phyloP scores from a whole-genome alignment of 2,888 invertebrate species.

The Idaea aversata region DNA sequence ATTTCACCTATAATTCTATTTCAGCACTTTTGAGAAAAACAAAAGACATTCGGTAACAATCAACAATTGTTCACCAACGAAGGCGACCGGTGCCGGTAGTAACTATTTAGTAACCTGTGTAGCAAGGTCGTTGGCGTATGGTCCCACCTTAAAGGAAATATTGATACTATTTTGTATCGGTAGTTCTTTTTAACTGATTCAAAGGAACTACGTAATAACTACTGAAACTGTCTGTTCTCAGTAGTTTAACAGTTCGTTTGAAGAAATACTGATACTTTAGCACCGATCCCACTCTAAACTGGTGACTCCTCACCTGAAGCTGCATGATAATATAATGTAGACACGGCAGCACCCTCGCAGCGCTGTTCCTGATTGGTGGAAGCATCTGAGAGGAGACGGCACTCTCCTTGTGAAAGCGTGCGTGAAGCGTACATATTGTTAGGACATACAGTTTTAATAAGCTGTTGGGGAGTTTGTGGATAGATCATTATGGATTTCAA shows the following conservation, averaged over 20 bases:
- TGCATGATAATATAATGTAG: slow-evolving; percentile 73
- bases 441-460: background rate
- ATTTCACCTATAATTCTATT: too few species aligned
- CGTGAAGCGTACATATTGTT: slow-evolving; percentile 52
- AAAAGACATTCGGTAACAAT: too few species aligned
- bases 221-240: too few species aligned
- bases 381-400: slow-evolving; percentile 75
- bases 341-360: slow-evolving; percentile 65
- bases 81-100: too few species aligned
- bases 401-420: slow-evolving; percentile 57
- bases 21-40: too few species aligned
- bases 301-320: slow-evolving; percentile 75
- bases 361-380: slow-evolving; percentile 69
- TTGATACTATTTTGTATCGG: too few species aligned
- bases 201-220: too few species aligned
- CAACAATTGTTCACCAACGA: too few species aligned
- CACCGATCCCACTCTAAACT: slow-evolving; percentile 48
- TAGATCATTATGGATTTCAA: background rate
- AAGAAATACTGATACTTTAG: background rate
- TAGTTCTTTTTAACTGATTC: too few species aligned
- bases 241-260: background rate
- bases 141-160: too few species aligned
- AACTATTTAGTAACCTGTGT: too few species aligned
- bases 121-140: too few species aligned
- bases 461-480: background rate